Evolutionary conservation across 2,797 vertebrate species (phyloP).

Genomic region (Notolabrus celidotus): DNA sequence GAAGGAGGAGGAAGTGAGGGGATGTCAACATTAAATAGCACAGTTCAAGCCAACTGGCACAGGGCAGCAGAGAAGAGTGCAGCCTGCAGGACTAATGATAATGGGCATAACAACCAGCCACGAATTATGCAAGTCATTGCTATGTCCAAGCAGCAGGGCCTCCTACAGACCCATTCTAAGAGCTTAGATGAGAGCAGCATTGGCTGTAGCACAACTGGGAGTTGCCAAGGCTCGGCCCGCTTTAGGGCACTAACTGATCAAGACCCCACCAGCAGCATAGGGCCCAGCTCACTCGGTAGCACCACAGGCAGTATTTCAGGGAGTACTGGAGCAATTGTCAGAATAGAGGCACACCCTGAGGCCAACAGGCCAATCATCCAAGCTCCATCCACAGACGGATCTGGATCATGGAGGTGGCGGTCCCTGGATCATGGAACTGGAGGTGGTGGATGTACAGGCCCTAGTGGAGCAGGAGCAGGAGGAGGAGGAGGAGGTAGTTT

Average conservation of each 20-base stretch:
- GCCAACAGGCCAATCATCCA: slow-evolving; percentile 91
- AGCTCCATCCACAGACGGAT: slow-evolving; percentile 92
- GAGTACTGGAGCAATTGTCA: slow-evolving; percentile 87
- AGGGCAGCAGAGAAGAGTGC: slow-evolving; percentile 93
- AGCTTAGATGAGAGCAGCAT: slow-evolving; percentile 90
- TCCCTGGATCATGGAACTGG: slow-evolving; percentile 87
- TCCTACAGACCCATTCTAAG: slow-evolving; percentile 94
- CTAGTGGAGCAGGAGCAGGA: slow-evolving; percentile 40
- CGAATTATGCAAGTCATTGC: slow-evolving; percentile 97
- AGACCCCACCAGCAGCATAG: slow-evolving; percentile 79
- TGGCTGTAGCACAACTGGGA: slow-evolving; percentile 85
- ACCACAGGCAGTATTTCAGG: slow-evolving; percentile 74
- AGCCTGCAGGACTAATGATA: slow-evolving; percentile 86
- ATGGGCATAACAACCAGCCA: slow-evolving; percentile 82
- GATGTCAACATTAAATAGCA: slow-evolving; percentile 47
- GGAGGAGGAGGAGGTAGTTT: slow-evolving; percentile 76
- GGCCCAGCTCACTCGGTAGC: slow-evolving; percentile 67
- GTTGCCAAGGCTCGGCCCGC: slow-evolving; percentile 83
- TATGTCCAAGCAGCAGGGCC: slow-evolving; percentile 97
- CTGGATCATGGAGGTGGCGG: slow-evolving; percentile 96
- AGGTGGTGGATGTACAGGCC: slow-evolving; percentile 18
- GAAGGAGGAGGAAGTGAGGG: slow-evolving; percentile 45
- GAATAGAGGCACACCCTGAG: slow-evolving; percentile 96
- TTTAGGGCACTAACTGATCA: slow-evolving; percentile 91
- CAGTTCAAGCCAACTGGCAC: slow-evolving; percentile 92